phyloP scores from a whole-genome alignment of 2,113 vertebrate genomes.

The Myiagra hebetior region DNA sequence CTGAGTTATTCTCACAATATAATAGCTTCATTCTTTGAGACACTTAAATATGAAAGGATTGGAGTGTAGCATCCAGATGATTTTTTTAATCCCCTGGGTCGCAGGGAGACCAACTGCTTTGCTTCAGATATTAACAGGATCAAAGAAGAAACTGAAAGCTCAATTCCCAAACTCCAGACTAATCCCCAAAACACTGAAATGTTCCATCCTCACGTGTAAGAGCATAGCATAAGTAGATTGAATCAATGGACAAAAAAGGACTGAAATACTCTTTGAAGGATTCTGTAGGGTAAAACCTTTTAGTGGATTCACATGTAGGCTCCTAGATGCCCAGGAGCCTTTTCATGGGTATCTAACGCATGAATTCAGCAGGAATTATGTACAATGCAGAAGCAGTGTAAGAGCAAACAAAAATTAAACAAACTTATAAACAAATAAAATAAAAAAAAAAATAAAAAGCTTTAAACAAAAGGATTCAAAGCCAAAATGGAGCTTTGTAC shows the following conservation, averaged over 20 bases:
- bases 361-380: background rate
- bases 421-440: background rate
- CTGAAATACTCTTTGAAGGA: background rate
- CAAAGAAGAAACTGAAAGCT: background rate
- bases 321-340: background rate
- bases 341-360: fast-evolving
- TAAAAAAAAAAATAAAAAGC: background rate
- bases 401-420: background rate
- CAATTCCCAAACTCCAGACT: background rate
- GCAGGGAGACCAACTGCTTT: background rate
- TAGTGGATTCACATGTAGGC: background rate
- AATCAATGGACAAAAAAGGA: background rate
- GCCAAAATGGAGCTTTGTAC: background rate
- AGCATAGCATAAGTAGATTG: background rate
- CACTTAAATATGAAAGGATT: background rate
- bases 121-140: background rate
- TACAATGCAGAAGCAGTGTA: background rate
- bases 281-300: background rate
- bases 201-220: background rate
- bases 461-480: background rate
- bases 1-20: background rate
- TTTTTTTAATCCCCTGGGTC: background rate
- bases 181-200: background rate
- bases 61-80: background rate
- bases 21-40: background rate